Evolutionary conservation across 2,797 vertebrate species (phyloP), one percentile per base, ranked within the genome.

Genomic region (Schizopygopsis pylzovi): DNA sequence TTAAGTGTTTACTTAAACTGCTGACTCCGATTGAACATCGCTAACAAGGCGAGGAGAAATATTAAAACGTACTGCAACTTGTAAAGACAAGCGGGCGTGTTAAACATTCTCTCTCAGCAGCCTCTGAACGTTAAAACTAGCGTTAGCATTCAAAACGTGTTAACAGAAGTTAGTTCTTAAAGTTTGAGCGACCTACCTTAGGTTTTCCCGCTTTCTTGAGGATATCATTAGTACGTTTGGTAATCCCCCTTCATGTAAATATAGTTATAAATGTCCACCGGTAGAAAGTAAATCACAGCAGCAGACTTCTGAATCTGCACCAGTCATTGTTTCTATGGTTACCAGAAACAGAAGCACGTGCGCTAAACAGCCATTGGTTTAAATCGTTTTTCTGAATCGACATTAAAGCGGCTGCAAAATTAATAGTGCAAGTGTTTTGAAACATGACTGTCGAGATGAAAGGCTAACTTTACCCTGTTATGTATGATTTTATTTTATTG

Each of bases 281-380:
- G 39, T 25, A 54, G 22, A 72, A 81, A 86, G 45, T 83, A 89
- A 90, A 90, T 90, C 90, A 82, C 80, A 61, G 84, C 54, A 20
- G 39, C 86, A 9, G 81, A 67, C 81, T 67, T 43, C 6, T 25
- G n/a, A 56, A 41, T 15, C 79, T 1, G 12, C 6, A n/a, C 39
- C 49, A 4, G 39, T 25, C 61, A 22, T 25, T 28, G 91, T 91
- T 92, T 81, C 90, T 79, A 91, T 90, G 89, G 91, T 79, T 76
- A 92, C 90, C 56, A 78, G 80, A 85, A 87, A 89, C 90, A 89
- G 67, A 67, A 86, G 61, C 89, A 89, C 85, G 73, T 86, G 86
- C 49, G 15, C 18, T 5, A 10, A 67, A 4, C 59, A 54, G 28
- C 82, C 37, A 76, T 56, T 45, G 45, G 20, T 77, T 67, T n/a